These are phyloP conservation scores for Cyrtodaria siliqua DNA, from an alignment of 2,888 invertebrate species.

Conservation along the genomic window DNA sequence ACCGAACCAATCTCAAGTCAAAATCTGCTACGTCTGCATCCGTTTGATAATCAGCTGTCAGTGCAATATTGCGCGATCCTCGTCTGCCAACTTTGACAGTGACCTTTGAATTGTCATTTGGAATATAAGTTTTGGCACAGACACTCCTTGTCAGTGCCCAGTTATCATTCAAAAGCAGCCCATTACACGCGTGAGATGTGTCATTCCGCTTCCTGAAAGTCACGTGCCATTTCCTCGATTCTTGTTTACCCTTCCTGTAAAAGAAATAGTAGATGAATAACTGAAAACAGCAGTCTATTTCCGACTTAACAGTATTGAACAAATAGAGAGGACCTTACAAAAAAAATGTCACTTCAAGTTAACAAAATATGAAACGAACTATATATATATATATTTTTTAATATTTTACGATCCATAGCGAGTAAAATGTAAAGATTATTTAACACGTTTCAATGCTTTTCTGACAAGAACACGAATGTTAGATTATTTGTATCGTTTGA, in stretches of 20 bases:
- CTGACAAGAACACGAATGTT: no score
- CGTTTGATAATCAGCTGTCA: slow-evolving; percentile 30
- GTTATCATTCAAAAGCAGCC: slow-evolving; percentile 56
- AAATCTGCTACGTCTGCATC: slow-evolving; percentile 37
- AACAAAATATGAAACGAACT: no score
- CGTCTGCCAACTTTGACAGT: slow-evolving; percentile 59
- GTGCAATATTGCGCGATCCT: slow-evolving; percentile 48
- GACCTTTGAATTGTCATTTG: slow-evolving; percentile 31
- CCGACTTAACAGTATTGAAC: no score
- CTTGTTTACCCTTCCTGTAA: slow-evolving; percentile 57
- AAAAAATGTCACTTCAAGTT: no score
- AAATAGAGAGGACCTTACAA: no score
- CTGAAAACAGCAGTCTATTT: no score
- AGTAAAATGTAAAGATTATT: no score
- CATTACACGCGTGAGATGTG: slow-evolving; percentile 46
- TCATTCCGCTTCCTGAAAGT: slow-evolving; percentile 50
- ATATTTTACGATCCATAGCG: no score
- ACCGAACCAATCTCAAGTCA: slow-evolving; percentile 51
- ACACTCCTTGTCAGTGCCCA: slow-evolving; percentile 63
- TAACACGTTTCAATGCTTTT: no score
- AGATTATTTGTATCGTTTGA: no score
- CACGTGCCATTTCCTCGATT: slow-evolving; percentile 64
- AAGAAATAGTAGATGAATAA: no score
- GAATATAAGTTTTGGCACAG: slow-evolving; percentile 35
- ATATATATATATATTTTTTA: no score